Conservation (phyloP, 2,888 invertebrate genomes). For the Hypercompe scribonia region DNA sequence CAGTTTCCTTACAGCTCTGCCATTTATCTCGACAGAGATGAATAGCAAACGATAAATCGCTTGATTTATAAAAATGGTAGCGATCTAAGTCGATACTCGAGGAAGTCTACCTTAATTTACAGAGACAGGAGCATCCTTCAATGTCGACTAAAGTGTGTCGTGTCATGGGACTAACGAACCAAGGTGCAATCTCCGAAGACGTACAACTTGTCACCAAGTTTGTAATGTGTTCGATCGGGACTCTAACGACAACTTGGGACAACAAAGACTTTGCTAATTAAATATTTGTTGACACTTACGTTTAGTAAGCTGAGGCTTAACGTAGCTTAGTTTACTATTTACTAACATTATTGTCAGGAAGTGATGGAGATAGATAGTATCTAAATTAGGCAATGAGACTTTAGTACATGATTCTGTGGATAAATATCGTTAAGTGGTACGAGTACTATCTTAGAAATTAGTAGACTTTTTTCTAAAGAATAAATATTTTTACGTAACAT, state of each 20-base stretch:
- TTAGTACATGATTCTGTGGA: background rate
- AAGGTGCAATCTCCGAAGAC: conserved; percentile 44
- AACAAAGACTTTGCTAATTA: background rate
- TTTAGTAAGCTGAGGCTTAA: no score
- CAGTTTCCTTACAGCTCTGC: background rate
- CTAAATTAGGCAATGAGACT: background rate
- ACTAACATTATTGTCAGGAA: background rate
- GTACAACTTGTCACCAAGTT: conserved; percentile 16
- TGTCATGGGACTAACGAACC: conserved; percentile 38
- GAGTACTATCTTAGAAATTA: no score
- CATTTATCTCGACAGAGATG: background rate
- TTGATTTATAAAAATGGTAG: conserved; percentile 3
- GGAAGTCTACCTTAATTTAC: conserved; percentile 14
- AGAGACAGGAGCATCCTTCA: conserved; percentile 10
- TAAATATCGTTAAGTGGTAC: background rate
- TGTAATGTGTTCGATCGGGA: background rate
- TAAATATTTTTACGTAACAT: no score
- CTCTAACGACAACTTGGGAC: background rate
- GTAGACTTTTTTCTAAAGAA: no score
- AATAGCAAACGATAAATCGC: conserved; percentile 5
- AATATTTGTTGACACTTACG: background rate
- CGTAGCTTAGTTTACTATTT: no score
- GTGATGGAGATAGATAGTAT: background rate
- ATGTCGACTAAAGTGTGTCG: conserved; percentile 18
- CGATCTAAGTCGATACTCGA: conserved; percentile 9